A percentile compares a stretch with the other conserved stretches of the same genome.
These are phyloP conservation scores for Nothobranchius kuhntae DNA, from an alignment of 2,113 vertebrate species.

Conservation along the genomic window DNA sequence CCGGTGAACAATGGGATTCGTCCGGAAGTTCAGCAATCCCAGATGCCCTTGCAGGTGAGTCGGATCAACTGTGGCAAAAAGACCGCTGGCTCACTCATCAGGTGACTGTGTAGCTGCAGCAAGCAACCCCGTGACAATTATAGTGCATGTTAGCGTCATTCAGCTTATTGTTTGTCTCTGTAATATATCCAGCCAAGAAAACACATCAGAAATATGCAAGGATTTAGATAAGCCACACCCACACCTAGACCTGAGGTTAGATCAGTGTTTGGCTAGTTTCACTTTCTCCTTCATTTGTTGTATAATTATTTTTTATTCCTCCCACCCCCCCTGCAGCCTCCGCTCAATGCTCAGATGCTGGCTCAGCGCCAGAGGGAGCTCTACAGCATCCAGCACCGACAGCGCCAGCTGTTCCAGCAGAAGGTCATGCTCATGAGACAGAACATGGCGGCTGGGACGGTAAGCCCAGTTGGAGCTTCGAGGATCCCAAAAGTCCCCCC, in stretches of 20 bases:
- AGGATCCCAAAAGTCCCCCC: conserved; percentile 79
- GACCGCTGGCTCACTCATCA: too few relatives aligned
- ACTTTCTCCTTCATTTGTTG: too few relatives aligned
- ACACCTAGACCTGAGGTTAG: too few relatives aligned
- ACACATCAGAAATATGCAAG: too few relatives aligned
- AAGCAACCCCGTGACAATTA: neutral
- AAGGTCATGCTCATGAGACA: conserved; percentile 92
- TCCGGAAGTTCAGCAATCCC: conserved; percentile 83
- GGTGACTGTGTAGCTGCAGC: neutral
- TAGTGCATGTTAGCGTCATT: neutral
- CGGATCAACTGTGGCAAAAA: neutral
- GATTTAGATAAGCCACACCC: too few relatives aligned
- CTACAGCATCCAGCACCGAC: conserved; percentile 93
- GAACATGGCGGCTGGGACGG: conserved; percentile 76
- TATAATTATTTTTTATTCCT: neutral
- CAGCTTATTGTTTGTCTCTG: neutral
- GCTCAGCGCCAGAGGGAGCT: conserved; percentile 93
- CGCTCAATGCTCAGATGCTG: conserved; percentile 94
- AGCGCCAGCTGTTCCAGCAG: conserved; percentile 93
- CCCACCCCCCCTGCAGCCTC: conserved; percentile 77
- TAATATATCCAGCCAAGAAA: neutral
- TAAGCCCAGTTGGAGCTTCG: conserved; percentile 78
- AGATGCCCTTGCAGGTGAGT: conserved; percentile 86
- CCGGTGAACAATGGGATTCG: conserved; percentile 84
- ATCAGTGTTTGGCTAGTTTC: too few relatives aligned